These are phyloP conservation scores for Microtus ochrogaster DNA, from an alignment of 2,113 vertebrate genomes.

Conservation along the genomic window DNA sequence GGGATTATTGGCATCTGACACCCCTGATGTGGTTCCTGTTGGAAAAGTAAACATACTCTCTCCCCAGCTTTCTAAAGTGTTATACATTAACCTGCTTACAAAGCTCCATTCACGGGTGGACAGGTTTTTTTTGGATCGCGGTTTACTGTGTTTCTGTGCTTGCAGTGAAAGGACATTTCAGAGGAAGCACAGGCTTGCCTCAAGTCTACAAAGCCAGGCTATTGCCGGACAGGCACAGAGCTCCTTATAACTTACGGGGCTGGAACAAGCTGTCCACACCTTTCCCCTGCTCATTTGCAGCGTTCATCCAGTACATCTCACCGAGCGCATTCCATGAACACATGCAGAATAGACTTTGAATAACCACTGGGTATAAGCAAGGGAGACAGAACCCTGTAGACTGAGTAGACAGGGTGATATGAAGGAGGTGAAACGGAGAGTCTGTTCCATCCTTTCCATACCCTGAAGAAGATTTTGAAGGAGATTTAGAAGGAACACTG, in stretches of 20 bases:
- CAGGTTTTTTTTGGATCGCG: constrained; percentile 61
- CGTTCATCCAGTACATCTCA: constrained; percentile 51
- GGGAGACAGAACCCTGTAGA: background rate
- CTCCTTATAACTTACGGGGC: constrained; percentile 63
- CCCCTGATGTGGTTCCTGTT: constrained; percentile 81
- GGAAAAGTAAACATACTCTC: constrained; percentile 80
- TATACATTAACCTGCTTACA: constrained; percentile 82
- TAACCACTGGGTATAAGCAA: background rate
- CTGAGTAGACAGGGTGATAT: background rate
- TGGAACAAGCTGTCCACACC: constrained; percentile 62
- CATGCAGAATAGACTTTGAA: constrained; percentile 8
- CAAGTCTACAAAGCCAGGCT: constrained; percentile 67
- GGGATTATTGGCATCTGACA: constrained; percentile 82
- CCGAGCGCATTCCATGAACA: constrained; percentile 21
- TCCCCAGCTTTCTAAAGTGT: constrained; percentile 78
- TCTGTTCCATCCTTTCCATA: background rate
- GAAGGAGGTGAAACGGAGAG: constrained; percentile 14
- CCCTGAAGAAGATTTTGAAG: constrained; percentile 17
- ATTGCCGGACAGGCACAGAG: constrained; percentile 46
- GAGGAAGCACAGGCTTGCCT: constrained; percentile 75
- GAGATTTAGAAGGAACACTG: background rate
- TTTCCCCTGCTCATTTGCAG: constrained; percentile 49
- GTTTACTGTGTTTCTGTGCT: constrained; percentile 78
- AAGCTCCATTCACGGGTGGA: constrained; percentile 75
- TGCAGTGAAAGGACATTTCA: constrained; percentile 79